Conservation (phyloP, 2,888 invertebrate genomes). For the Melanargia galathea region DNA sequence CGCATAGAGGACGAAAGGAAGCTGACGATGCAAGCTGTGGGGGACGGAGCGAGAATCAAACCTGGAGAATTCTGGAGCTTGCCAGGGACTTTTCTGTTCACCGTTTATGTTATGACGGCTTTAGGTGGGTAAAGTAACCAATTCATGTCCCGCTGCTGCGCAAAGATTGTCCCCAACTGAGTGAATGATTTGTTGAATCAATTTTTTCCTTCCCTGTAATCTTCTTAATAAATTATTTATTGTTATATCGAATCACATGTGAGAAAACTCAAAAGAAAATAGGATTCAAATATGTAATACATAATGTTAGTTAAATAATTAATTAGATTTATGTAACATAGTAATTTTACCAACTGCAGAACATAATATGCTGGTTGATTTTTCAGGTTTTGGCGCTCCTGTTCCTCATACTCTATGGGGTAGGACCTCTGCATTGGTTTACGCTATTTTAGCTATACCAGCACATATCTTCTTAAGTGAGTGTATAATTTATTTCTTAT, state of each 20-base stretch:
- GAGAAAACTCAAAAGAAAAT: neutral
- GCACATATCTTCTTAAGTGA: constrained; percentile 84
- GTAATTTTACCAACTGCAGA: too few species aligned
- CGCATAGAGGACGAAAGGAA: constrained; percentile 79
- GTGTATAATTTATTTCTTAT: constrained; percentile 41
- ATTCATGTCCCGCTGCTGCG: neutral
- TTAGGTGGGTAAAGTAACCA: constrained; percentile 73
- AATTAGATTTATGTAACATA: too few species aligned
- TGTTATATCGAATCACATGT: too few species aligned
- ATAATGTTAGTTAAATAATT: too few species aligned
- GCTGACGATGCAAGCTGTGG: constrained; percentile 75
- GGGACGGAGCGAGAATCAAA: constrained; percentile 59
- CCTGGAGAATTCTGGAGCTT: constrained; percentile 86
- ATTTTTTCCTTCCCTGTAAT: too few species aligned
- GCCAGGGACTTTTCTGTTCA: constrained; percentile 86
- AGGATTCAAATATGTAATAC: too few species aligned
- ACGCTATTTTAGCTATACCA: constrained; percentile 86
- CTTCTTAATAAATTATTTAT: neutral
- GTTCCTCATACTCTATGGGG: constrained; percentile 86
- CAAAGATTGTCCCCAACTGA: too few species aligned
- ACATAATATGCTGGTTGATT: too few species aligned
- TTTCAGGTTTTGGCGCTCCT: constrained; percentile 86
- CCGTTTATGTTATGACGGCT: constrained; percentile 86
- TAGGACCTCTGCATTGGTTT: constrained; percentile 83
- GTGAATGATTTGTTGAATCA: too few species aligned